Percentiles rank a stretch among this genome's conserved stretches.
Conservation (phyloP, 2,888 invertebrate species). For the Tetropium fuscum region DNA sequence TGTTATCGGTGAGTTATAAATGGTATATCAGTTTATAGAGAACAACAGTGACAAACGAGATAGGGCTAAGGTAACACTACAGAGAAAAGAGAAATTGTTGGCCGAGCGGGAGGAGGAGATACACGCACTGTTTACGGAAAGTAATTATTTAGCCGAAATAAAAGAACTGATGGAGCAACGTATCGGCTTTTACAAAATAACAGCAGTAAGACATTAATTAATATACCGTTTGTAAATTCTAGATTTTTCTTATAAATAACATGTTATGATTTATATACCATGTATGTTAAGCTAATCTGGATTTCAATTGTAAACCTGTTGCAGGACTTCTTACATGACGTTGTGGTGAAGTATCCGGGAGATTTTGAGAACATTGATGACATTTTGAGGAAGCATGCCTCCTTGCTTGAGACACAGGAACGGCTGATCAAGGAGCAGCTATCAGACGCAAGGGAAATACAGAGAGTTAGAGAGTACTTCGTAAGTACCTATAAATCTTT, state of each 20-base stretch:
- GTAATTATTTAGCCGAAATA: too few relatives aligned
- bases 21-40: constrained; percentile 39
- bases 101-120: constrained; percentile 1
- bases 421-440: constrained; percentile 29
- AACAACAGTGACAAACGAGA: constrained; percentile 43
- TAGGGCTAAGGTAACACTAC: constrained; percentile 13
- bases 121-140: constrained; percentile 24
- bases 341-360: constrained; percentile 1
- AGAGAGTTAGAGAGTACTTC: too few relatives aligned
- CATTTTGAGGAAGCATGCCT: constrained; percentile 34
- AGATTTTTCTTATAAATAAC: too few relatives aligned
- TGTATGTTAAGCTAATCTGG: too few relatives aligned
- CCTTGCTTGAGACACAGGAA: constrained; percentile 33
- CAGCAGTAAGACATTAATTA: too few relatives aligned
- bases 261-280: too few relatives aligned
- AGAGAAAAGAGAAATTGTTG: constrained; percentile 17
- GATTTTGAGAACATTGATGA: constrained; percentile 9
- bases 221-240: too few relatives aligned
- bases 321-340: constrained; percentile 8
- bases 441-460: too few relatives aligned
- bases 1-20: neutral
- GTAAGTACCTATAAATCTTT: too few relatives aligned
- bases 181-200: too few relatives aligned
- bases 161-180: too few relatives aligned
- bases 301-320: too few relatives aligned